A percentile compares a stretch with the other conserved stretches of the same genome.
Evolutionary conservation across 2,113 vertebrate species (phyloP).

Genomic region (Probosciger aterrimus): DNA sequence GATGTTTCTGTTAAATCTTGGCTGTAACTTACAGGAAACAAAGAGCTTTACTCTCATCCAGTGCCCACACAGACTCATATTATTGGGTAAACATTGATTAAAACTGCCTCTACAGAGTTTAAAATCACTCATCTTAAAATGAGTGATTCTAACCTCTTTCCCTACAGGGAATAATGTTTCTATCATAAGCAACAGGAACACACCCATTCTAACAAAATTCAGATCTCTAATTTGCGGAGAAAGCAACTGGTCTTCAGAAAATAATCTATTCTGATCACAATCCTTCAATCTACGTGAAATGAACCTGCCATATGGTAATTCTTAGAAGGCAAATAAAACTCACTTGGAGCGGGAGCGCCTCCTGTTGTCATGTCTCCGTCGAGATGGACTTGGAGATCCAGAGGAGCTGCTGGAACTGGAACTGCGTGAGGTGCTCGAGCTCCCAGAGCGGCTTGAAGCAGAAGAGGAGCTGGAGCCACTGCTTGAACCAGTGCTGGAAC

Average conservation of each 20-base stretch:
- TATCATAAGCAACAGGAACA: neutral
- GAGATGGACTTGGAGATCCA: conserved; percentile 88
- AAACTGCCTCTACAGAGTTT: neutral
- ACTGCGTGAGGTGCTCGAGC: conserved; percentile 90
- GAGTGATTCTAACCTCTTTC: neutral
- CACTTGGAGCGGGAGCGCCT: conserved; percentile 92
- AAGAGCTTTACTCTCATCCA: neutral
- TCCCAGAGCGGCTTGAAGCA: conserved; percentile 91
- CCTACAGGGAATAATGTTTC: fast-evolving
- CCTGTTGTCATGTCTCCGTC: conserved; percentile 91
- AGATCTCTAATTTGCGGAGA: neutral
- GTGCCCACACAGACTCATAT: no score
- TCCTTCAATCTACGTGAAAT: neutral
- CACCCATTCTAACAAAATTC: neutral
- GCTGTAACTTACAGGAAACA: neutral
- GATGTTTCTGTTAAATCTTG: neutral
- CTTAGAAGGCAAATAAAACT: neutral
- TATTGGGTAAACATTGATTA: neutral
- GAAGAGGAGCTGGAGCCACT: conserved; percentile 96
- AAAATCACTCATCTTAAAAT: neutral
- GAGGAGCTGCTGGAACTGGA: conserved; percentile 96
- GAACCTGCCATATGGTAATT: neutral
- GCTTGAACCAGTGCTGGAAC: conserved; percentile 94
- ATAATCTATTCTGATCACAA: neutral
- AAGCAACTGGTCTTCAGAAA: neutral